A percentile compares a stretch with the other conserved stretches of the same genome.
Evolutionary conservation across 2,113 vertebrate species (phyloP).

Genomic region (Aspidoscelis tigris): DNA sequence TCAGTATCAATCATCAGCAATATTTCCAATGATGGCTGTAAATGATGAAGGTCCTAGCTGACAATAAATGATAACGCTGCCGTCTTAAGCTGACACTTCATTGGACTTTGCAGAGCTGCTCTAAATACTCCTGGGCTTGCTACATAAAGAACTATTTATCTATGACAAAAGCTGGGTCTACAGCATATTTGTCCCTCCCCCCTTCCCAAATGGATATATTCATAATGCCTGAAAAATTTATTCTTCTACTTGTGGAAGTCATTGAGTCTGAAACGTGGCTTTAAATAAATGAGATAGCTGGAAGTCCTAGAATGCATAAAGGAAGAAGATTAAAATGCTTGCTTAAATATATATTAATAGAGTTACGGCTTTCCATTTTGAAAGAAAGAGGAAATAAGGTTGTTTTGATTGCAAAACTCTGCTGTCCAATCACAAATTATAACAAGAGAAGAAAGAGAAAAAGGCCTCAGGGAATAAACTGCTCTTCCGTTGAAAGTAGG

Average conservation of each 20-base stretch:
- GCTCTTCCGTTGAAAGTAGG: constrained; percentile 40
- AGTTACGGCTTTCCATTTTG: constrained; percentile 51
- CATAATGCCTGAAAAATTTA: constrained; percentile 70
- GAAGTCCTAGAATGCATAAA: constrained; percentile 33
- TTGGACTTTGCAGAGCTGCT: constrained; percentile 73
- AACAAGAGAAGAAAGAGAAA: constrained; percentile 36
- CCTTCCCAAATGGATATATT: constrained; percentile 73
- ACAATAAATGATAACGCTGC: constrained; percentile 84
- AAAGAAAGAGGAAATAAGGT: constrained; percentile 47
- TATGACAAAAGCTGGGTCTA: constrained; percentile 79
- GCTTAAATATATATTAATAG: constrained; percentile 38
- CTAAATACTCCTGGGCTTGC: constrained; percentile 78
- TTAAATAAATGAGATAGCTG: constrained; percentile 61
- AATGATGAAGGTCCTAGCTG: constrained; percentile 73
- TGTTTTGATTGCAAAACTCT: constrained; percentile 57
- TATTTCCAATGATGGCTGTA: constrained; percentile 79
- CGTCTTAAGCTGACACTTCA: constrained; percentile 75
- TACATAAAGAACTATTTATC: constrained; percentile 81
- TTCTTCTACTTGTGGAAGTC: constrained; percentile 69
- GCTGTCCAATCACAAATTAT: constrained; percentile 50
- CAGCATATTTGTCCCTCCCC: constrained; percentile 75
- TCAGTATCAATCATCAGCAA: constrained; percentile 87
- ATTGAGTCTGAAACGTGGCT: constrained; percentile 54
- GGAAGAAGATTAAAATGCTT: neutral
- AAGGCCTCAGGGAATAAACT: constrained; percentile 45